Evolutionary conservation across 2,888 invertebrate genomes (phyloP).

Genomic region (Bugula neritina): DNA sequence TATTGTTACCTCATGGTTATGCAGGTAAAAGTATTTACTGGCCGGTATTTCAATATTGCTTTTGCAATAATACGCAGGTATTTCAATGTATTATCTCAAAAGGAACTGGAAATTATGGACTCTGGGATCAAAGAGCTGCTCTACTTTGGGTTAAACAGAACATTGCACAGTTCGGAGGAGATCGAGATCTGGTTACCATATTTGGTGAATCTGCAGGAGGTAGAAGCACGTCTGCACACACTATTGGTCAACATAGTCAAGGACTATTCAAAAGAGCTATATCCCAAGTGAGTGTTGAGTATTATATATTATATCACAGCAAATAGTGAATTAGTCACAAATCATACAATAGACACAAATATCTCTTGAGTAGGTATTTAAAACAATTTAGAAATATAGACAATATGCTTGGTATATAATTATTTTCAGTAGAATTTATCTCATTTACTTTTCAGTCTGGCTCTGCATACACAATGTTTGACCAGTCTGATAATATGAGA

Average conservation of each 20-base stretch:
- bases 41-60: too few relatives aligned
- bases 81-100: too few relatives aligned
- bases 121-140: slow-evolving; percentile 39
- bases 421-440: neutral
- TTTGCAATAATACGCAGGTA: too few relatives aligned
- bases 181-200: slow-evolving; percentile 35
- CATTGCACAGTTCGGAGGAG: slow-evolving; percentile 35
- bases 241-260: slow-evolving; percentile 33
- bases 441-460: slow-evolving; percentile 8
- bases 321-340: too few relatives aligned
- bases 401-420: too few relatives aligned
- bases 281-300: neutral
- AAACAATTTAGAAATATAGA: neutral
- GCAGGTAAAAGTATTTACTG: too few relatives aligned
- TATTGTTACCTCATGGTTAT: too few relatives aligned
- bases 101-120: slow-evolving; percentile 38
- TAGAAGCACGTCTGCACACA: slow-evolving; percentile 34
- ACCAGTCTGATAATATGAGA: neutral
- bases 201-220: slow-evolving; percentile 40
- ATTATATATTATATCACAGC: neutral
- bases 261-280: slow-evolving; percentile 27
- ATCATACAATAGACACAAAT: too few relatives aligned
- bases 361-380: too few relatives aligned
- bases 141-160: slow-evolving; percentile 38
- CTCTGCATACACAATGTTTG: slow-evolving; percentile 14